Evolutionary conservation across 2,888 invertebrate species (phyloP).

Genomic region (Xestia xanthographa): DNA sequence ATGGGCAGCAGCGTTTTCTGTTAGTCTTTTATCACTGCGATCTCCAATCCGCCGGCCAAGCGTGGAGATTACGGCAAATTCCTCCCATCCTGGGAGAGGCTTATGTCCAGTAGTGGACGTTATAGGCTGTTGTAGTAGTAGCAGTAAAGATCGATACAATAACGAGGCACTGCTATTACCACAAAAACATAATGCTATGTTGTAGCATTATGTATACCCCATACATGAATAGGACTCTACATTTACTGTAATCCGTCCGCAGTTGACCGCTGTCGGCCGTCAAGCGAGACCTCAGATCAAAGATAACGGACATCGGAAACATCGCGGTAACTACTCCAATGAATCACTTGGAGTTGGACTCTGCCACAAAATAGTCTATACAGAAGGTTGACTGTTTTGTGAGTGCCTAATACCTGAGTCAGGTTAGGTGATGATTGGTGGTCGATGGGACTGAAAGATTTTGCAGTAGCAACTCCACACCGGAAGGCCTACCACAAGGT

Average conservation of each 20-base stretch:
- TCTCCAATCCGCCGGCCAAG: too few relatives aligned
- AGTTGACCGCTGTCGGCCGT: constrained; percentile 43
- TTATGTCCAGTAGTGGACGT: too few relatives aligned
- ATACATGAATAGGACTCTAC: not conserved
- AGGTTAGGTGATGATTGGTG: not conserved
- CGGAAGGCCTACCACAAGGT: not conserved
- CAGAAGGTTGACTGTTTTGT: not conserved
- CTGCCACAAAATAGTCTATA: not conserved
- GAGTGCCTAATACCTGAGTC: not conserved
- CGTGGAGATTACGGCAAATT: too few relatives aligned
- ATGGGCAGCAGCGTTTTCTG: too few relatives aligned
- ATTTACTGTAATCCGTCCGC: constrained; percentile 18
- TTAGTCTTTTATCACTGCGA: too few relatives aligned
- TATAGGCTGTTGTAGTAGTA: too few relatives aligned
- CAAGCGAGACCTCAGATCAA: constrained; percentile 40
- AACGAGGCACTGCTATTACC: not conserved
- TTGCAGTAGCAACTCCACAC: not conserved
- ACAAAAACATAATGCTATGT: not conserved
- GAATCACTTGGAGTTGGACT: constrained; percentile 26
- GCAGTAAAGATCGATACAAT: not conserved
- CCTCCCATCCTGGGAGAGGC: too few relatives aligned
- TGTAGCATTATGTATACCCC: not conserved
- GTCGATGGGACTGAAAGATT: not conserved
- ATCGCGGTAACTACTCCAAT: constrained; percentile 33
- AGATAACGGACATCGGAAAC: constrained; percentile 54